Evolutionary conservation across 2,888 invertebrate genomes (phyloP).

Genomic region (Drosophila emarginata): DNA sequence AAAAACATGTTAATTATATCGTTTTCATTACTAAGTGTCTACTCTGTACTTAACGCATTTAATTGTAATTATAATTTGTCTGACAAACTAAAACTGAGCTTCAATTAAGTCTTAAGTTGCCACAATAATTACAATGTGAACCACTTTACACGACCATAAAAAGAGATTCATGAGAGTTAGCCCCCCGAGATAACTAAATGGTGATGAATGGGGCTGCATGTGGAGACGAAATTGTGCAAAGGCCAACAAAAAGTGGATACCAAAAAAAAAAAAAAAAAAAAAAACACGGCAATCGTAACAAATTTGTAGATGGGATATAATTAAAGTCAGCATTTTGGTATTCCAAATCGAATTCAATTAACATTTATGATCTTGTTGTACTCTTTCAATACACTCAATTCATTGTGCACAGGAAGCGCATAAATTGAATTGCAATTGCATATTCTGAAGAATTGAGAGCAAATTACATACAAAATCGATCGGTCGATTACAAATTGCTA

Average conservation of each 20-base stretch:
- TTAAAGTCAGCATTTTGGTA: constrained; percentile 1
- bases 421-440: constrained; percentile 13
- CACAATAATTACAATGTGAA: constrained; percentile 47
- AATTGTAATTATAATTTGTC: constrained; percentile 57
- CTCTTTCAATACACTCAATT: neutral
- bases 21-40: constrained; percentile 48
- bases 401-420: constrained; percentile 10
- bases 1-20: constrained; percentile 2
- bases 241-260: neutral
- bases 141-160: constrained; percentile 58
- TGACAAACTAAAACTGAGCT: constrained; percentile 32
- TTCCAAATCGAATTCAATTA: neutral
- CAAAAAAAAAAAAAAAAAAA: neutral
- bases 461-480: neutral
- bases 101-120: constrained; percentile 31
- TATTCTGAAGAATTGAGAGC: constrained; percentile 7
- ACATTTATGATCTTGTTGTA: constrained; percentile 3
- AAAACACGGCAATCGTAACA: constrained; percentile 13
- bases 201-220: neutral
- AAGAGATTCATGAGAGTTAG: constrained; percentile 26
- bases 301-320: constrained; percentile 10
- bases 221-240: constrained; percentile 3
- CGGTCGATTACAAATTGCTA: neutral
- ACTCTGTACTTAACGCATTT: constrained; percentile 43
- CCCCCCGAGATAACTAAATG: constrained; percentile 1